Percentiles rank a stretch among this genome's conserved stretches.
These are phyloP conservation scores for Charanyca ferruginea DNA, from an alignment of 2,888 invertebrate species.

Conservation along the genomic window DNA sequence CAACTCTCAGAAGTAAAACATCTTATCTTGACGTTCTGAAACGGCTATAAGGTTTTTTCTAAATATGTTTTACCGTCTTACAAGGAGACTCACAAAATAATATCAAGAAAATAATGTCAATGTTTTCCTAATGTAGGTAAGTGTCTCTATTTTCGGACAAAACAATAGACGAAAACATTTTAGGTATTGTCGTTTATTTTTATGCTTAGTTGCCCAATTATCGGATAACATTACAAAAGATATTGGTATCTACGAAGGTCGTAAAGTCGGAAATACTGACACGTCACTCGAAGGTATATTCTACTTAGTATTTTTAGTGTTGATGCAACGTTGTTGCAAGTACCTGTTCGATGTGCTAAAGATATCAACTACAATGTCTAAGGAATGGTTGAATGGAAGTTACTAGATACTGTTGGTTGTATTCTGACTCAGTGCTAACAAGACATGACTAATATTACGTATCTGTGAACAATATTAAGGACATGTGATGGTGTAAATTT, in stretches of 20 bases:
- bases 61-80: not conserved
- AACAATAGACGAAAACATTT: not conserved
- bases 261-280: not conserved
- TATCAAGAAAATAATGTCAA: not conserved
- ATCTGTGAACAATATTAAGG: constrained; percentile 21
- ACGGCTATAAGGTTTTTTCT: not conserved
- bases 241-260: not conserved
- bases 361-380: constrained; percentile 19
- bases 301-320: constrained; percentile 19
- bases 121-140: not conserved
- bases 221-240: not conserved
- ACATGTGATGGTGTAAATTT: not conserved
- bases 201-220: not conserved
- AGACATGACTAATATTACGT: constrained; percentile 6
- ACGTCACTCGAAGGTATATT: not conserved
- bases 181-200: not conserved
- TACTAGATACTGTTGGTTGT: not conserved
- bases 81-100: not conserved
- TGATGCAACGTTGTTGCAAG: constrained; percentile 6
- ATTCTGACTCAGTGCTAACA: constrained; percentile 14
- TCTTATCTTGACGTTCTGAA: too few species aligned
- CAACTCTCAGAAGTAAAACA: too few species aligned
- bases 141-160: not conserved
- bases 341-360: not conserved
- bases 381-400: not conserved